Conservation (phyloP, 1,140 invertebrate genomes). For the Papilio machaon region DNA sequence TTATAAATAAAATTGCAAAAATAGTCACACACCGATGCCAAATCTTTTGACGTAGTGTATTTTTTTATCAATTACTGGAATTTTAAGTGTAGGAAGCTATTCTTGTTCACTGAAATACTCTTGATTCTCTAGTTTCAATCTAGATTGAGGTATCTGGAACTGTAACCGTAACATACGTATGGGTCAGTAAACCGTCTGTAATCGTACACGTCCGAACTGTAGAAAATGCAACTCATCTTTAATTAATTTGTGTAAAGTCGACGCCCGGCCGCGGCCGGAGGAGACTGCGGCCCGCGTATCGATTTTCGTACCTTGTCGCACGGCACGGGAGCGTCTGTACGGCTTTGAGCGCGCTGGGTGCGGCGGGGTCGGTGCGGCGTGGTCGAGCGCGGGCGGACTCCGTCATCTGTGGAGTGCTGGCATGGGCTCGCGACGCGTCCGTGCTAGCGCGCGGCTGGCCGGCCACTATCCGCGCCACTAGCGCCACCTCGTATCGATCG, state of each 20-base stretch:
- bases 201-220: conserved; percentile 19
- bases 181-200: background rate
- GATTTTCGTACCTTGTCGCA: conserved; percentile 73
- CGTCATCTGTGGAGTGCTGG: conserved; percentile 76
- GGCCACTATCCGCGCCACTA: conserved; percentile 65
- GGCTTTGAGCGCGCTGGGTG: conserved; percentile 56
- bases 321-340: conserved; percentile 50
- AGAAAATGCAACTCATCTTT: conserved; percentile 34
- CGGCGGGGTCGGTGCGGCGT: conserved; percentile 55
- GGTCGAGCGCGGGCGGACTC: conserved; percentile 63
- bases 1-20: too few species aligned
- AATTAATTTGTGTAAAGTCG: conserved; percentile 31
- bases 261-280: conserved; percentile 26
- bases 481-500: conserved; percentile 63
- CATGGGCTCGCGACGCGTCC: conserved; percentile 71
- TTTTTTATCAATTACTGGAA: background rate
- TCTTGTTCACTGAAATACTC: background rate
- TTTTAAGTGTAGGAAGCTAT: background rate
- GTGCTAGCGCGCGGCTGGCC: conserved; percentile 66
- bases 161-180: background rate
- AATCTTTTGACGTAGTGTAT: background rate
- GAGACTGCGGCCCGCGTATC: conserved; percentile 49
- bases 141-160: background rate
- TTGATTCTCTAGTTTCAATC: background rate
- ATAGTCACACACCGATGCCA: background rate